Conservation (phyloP, 1,140 invertebrate species). For the Idris sp. region DNA sequence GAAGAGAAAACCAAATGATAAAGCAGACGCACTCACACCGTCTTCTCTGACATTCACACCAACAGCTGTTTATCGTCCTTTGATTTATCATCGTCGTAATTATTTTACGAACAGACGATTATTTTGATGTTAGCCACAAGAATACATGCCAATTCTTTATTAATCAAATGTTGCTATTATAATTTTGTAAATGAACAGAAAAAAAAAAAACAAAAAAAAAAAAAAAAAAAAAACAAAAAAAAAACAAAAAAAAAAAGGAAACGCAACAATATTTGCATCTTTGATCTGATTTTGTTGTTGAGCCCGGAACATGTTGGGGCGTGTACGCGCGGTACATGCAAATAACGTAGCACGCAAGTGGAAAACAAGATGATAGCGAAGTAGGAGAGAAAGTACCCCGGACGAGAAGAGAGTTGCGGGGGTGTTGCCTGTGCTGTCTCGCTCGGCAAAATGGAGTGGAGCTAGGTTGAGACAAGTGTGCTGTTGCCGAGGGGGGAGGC, state of each 20-base stretch:
- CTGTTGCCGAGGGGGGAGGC: conserved; percentile 15
- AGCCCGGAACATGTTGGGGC: conserved; percentile 45
- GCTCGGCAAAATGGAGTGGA: conserved; percentile 67
- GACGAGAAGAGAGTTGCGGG: too few relatives aligned
- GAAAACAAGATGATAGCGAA: conserved; percentile 47
- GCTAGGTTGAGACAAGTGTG: too few relatives aligned
- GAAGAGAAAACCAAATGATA: conserved; percentile 44
- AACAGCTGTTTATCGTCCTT: conserved; percentile 51
- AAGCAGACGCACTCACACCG: too few relatives aligned
- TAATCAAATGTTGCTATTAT: too few relatives aligned
- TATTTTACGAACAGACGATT: conserved; percentile 59
- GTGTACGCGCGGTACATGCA: conserved; percentile 47
- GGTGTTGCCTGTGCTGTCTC: too few relatives aligned
- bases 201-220: too few relatives aligned
- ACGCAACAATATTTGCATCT: neutral
- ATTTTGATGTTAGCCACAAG: conserved; percentile 40
- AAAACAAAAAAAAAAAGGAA: too few relatives aligned
- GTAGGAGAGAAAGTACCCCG: conserved; percentile 33
- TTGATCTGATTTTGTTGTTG: conserved; percentile 44
- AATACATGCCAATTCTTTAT: conserved; percentile 29
- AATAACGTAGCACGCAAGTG: conserved; percentile 45
- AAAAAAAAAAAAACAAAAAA: too few relatives aligned
- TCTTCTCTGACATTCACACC: too few relatives aligned
- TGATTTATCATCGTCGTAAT: conserved; percentile 57
- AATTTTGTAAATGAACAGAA: too few relatives aligned